Percentiles rank a stretch among this genome's conserved stretches.
Conservation (phyloP, 2,888 invertebrate genomes). For the Euplagia quadripunctaria region DNA sequence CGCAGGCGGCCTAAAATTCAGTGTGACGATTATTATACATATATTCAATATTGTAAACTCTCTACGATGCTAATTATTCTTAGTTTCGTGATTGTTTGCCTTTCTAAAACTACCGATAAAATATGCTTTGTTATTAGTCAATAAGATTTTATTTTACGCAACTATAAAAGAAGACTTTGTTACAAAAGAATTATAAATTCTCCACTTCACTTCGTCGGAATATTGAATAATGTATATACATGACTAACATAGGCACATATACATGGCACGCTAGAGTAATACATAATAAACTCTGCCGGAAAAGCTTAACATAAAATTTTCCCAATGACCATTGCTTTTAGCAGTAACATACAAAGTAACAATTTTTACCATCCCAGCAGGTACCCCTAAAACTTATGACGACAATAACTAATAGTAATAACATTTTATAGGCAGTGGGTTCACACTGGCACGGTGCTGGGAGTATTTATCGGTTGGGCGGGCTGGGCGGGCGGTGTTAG, state of each 20-base stretch:
- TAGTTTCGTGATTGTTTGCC: slow-evolving; percentile 25
- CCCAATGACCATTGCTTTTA: slow-evolving; percentile 21
- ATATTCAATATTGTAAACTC: slow-evolving; percentile 28
- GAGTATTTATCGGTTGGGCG: slow-evolving; percentile 71
- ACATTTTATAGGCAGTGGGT: slow-evolving; percentile 77
- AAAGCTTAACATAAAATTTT: slow-evolving; percentile 5
- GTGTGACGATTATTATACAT: slow-evolving; percentile 51
- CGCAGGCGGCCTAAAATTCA: slow-evolving; percentile 64
- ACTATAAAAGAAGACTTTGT: background rate
- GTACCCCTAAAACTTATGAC: slow-evolving; percentile 68
- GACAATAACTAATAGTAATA: slow-evolving; percentile 78
- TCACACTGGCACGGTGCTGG: slow-evolving; percentile 66
- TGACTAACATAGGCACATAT: background rate
- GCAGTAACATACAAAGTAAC: slow-evolving; percentile 45
- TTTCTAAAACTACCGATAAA: background rate
- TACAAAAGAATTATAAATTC: background rate
- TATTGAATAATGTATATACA: background rate
- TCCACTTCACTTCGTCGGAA: background rate
- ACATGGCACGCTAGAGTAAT: background rate
- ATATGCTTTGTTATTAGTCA: background rate
- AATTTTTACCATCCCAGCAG: slow-evolving; percentile 49
- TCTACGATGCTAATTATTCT: slow-evolving; percentile 19
- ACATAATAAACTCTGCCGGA: slow-evolving; percentile 11
- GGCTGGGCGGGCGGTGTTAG: slow-evolving; percentile 71
- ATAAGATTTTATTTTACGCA: background rate